Percentiles rank a stretch among this genome's conserved stretches.
These are phyloP conservation scores for Drosophila nr. perissopoda DNA, from an alignment of 2,888 invertebrate genomes.

Conservation along the genomic window DNA sequence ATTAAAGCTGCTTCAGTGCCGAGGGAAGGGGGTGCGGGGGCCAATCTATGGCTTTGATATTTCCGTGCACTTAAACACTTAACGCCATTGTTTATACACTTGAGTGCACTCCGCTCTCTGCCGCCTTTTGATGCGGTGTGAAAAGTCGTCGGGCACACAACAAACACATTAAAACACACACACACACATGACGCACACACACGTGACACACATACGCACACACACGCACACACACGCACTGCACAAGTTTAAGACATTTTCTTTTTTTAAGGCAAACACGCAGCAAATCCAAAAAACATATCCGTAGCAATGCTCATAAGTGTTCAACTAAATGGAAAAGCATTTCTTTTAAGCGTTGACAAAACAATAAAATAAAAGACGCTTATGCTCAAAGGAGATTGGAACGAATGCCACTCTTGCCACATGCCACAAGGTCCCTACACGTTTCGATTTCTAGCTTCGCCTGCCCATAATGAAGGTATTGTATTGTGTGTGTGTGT, in stretches of 20 bases:
- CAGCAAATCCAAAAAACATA: constrained; percentile 60
- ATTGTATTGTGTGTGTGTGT: constrained; percentile 52
- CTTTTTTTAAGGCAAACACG: constrained; percentile 51
- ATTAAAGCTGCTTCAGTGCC: constrained; percentile 62
- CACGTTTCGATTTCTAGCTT: constrained; percentile 55
- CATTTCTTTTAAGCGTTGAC: constrained; percentile 79
- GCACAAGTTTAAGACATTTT: constrained; percentile 61
- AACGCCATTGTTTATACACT: constrained; percentile 80
- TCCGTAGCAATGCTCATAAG: constrained; percentile 76
- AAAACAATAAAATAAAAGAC: constrained; percentile 78
- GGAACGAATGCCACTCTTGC: constrained; percentile 14
- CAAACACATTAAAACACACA: constrained; percentile 22
- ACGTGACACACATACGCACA: neutral
- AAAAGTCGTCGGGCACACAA: constrained; percentile 68
- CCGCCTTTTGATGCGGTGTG: constrained; percentile 80
- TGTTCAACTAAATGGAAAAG: constrained; percentile 81
- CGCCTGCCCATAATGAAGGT: constrained; percentile 68
- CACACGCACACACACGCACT: constrained; percentile 4
- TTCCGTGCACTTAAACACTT: constrained; percentile 80
- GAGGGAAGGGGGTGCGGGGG: constrained; percentile 5
- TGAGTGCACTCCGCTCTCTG: constrained; percentile 68
- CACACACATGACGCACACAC: constrained; percentile 8
- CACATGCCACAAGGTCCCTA: constrained; percentile 49
- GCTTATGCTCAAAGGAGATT: constrained; percentile 63
- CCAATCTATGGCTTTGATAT: constrained; percentile 75